Base-by-base conservation (phyloP, 2,888 invertebrate genomes). In the Litoditis marina region DNA sequence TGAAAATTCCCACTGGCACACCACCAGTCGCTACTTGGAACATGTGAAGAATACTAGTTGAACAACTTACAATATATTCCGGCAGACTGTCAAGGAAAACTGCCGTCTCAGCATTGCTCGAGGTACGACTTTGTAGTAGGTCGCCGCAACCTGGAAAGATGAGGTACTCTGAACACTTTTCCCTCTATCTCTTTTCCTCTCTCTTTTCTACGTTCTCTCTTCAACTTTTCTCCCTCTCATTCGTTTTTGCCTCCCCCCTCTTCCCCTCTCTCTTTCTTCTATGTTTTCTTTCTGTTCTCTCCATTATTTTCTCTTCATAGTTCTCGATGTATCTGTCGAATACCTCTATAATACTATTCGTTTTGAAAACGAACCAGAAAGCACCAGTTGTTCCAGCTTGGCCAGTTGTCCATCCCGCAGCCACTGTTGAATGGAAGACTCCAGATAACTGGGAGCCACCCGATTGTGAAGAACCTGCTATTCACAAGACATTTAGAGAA, bases 391-490 rank as follows among this genome's bases (percentile, higher is more conserved):
- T 54, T 81, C 81, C 46, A 81, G 58, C 59, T 81, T 81, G 31
- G 77, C 77, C 44, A 82, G 42, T 53, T 81, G 80, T 57, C 74
- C 74, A 57, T 74, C 74, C 13, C 71, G 62, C 78, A 93, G 92
- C 94, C 94, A 94, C 86, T 93, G 93, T 75, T 93, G 87, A 71
- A 94, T 92, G 82, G 77, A 76, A 32, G 71, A 72, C 67, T 84
- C 79, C 68, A 84, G 65, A 60, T 83, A 82, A 55, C 76, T 78
- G 28, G 83, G 82, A n/a, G 83, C 82, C 1, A 83, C 80, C 25
- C 83, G 69, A 47, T 80, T 82, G 59, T 83, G 82, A 11, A 83
- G 65, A 28, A 79, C 76, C 69, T 69, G 34, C n/a, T n/a, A n/a
- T n/a, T n/a, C n/a, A n/a, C n/a, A n/a, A n/a, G 16, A 13, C 11